These are phyloP conservation scores for Tiaroga cobitis DNA, from an alignment of 2,797 vertebrate genomes.

Conservation along the genomic window DNA sequence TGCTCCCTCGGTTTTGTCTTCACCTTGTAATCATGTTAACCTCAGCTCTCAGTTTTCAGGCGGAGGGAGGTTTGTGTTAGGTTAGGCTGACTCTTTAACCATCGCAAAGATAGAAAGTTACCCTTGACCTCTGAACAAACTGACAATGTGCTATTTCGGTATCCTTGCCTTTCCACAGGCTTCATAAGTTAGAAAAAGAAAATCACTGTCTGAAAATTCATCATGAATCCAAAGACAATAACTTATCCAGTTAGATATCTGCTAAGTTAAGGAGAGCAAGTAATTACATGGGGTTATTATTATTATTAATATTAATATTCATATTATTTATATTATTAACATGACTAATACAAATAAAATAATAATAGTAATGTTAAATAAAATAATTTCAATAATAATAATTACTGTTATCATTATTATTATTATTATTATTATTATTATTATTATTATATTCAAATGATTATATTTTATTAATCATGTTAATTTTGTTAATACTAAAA, in stretches of 20 bases:
- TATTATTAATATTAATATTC: too few species aligned
- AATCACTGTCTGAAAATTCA: not conserved
- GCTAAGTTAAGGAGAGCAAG: not conserved
- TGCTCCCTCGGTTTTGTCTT: constrained; percentile 5
- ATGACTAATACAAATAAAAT: too few species aligned
- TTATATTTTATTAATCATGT: too few species aligned
- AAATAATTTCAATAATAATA: too few species aligned
- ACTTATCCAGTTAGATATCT: not conserved
- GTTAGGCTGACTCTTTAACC: constrained; percentile 21
- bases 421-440: too few species aligned
- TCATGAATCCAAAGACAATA: not conserved
- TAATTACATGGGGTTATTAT: not conserved
- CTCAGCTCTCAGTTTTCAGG: not conserved
- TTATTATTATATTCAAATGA: too few species aligned
- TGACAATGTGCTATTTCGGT: not conserved
- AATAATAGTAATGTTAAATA: too few species aligned
- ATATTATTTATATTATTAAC: too few species aligned
- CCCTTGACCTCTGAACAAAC: constrained; percentile 26
- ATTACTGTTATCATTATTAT: too few species aligned
- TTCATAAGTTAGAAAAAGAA: constrained; percentile 9
- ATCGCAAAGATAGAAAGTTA: constrained; percentile 16
- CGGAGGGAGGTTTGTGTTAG: not conserved
- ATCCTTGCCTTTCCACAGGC: not conserved
- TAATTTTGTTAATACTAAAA: too few species aligned
- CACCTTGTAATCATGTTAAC: constrained; percentile 10